These are phyloP conservation scores for Apaloderma vittatum DNA, from an alignment of 2,113 vertebrate genomes.

Conservation along the genomic window DNA sequence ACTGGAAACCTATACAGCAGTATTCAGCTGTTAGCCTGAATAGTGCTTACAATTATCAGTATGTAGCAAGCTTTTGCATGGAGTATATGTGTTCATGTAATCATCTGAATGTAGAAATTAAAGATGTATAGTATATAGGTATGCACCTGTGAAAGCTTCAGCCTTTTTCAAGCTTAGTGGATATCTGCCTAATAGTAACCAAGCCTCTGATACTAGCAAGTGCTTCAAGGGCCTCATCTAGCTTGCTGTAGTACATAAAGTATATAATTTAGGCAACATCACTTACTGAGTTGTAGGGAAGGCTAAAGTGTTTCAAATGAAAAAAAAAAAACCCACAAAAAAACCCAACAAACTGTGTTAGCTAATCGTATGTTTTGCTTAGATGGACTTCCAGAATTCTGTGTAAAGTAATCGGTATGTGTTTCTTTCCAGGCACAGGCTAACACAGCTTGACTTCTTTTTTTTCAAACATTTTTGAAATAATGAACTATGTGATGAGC, in stretches of 20 bases:
- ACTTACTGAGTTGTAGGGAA: background rate
- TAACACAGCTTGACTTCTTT: background rate
- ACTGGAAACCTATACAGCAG: background rate
- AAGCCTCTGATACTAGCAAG: background rate
- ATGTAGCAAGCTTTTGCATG: background rate
- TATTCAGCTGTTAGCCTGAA: background rate
- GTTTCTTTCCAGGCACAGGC: background rate
- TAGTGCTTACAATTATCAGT: background rate
- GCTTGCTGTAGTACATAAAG: background rate
- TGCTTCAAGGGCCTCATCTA: background rate
- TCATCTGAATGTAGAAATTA: background rate
- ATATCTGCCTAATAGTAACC: background rate
- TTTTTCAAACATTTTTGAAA: background rate
- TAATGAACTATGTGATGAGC: background rate
- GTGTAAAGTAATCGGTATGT: background rate
- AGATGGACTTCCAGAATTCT: background rate
- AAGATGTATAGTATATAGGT: accelerated
- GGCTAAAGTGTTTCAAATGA: background rate
- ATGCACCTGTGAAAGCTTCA: background rate
- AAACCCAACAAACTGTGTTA: background rate
- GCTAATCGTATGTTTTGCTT: background rate
- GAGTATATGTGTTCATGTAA: background rate
- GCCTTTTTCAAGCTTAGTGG: background rate
- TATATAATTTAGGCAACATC: background rate
- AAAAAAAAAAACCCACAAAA: background rate